phyloP scores from a whole-genome alignment of 1,140 invertebrate genomes.

The Centruroides vittatus region DNA sequence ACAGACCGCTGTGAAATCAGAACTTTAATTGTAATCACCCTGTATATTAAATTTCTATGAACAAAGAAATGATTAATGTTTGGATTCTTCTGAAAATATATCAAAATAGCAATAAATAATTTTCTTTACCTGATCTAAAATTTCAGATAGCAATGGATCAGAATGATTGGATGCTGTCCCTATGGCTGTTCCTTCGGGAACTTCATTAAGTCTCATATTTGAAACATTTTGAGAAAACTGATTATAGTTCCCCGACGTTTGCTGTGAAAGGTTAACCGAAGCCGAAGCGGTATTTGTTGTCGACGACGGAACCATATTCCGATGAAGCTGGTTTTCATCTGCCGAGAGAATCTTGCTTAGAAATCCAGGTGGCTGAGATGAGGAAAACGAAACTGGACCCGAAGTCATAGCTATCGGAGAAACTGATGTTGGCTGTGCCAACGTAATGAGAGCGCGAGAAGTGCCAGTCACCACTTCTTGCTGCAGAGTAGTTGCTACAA shows the following conservation, averaged over 20 bases:
- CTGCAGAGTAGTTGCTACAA: conserved; percentile 2
- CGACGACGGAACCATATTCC: background rate
- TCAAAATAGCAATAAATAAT: no score
- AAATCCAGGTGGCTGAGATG: background rate
- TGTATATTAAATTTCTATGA: no score
- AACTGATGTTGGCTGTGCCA: background rate
- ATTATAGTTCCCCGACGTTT: background rate
- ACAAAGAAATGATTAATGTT: no score
- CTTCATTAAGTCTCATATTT: background rate
- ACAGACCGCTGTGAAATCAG: no score
- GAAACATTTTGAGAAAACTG: background rate
- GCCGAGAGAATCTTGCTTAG: background rate
- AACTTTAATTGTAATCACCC: no score
- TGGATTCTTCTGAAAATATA: no score
- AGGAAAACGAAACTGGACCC: background rate
- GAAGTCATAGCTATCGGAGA: no score
- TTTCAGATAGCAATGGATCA: conserved; percentile 59
- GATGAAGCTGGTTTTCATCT: background rate
- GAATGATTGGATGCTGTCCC: conserved; percentile 30
- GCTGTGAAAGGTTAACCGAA: background rate
- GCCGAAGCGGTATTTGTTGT: background rate
- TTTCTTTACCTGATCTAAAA: conserved; percentile 53
- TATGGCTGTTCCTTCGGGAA: background rate
- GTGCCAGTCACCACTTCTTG: conserved; percentile 13
- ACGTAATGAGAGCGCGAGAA: conserved; percentile 8